Conservation (phyloP, 2,113 vertebrate species). For the Chionomys nivalis region DNA sequence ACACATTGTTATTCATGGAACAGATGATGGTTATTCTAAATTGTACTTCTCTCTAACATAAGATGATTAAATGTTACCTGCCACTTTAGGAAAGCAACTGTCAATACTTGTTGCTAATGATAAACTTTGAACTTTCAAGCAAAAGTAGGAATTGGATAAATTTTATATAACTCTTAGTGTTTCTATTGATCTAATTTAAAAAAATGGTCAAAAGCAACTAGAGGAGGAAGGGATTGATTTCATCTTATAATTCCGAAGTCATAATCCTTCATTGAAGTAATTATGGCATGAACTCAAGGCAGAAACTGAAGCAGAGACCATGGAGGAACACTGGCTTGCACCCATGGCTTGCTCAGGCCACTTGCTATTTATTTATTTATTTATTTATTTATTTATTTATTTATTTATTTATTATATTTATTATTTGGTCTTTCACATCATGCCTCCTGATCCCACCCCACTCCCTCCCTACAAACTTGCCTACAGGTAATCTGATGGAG, state of each 20-base stretch:
- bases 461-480: neutral
- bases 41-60: neutral
- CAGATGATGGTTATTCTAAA: neutral
- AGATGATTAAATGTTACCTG: neutral
- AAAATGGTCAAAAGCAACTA: neutral
- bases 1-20: neutral
- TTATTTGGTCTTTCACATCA: neutral
- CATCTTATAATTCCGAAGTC: neutral
- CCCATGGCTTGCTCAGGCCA: neutral
- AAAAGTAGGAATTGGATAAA: neutral
- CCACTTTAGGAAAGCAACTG: neutral
- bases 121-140: neutral
- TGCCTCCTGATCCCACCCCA: neutral
- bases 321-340: neutral
- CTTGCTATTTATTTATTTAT: neutral
- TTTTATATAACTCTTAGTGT: neutral
- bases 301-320: neutral
- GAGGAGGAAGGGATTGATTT: neutral
- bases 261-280: neutral
- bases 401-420: neutral
- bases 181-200: neutral
- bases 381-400: neutral
- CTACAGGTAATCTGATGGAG: neutral
- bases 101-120: neutral
- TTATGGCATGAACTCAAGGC: neutral